Evolutionary conservation across 2,113 vertebrate genomes (phyloP), one percentile per base, ranked within the genome.

Genomic region (Zapus hudsonius): DNA sequence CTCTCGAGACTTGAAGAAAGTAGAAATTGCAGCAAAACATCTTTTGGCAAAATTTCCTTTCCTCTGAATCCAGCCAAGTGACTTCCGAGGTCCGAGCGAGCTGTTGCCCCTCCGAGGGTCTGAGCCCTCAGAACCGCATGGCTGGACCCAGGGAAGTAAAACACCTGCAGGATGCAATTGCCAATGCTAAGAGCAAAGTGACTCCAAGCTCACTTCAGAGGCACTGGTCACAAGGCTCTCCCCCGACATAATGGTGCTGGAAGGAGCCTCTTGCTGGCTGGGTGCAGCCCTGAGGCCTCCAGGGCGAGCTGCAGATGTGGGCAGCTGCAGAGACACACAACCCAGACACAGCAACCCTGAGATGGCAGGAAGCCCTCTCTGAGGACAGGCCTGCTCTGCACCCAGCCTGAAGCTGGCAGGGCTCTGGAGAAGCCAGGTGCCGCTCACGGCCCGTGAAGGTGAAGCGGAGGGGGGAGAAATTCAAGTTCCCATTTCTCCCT

Each of bases 401-500:
- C 67, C 86, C 23, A 73, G 73, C 52, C 17, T 27, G 42, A 91
- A 13, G 9, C 64, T 11, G 33, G 47, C 38, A 33, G 23, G 27
- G 70, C 84, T 93, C 38, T 0, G n/a, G 92, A 74, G n/a, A 69
- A 59, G 78, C 72, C 88, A 84, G 76, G 83, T 82, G 42, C 79
- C 36, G 55, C 66, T 33, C 70, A 31, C 59, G 29, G 40, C 72
- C 86, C 87, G 10, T 6, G 47, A 96, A 91, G 93, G 91, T 66
- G 83, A n/a, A n/a, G 16, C 16, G 52, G 92, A 84, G 47, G 57
- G 74, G 61, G 76, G 17, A 69, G 85, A 92, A 95, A 95, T 95
- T 61, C 90, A 92, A 94, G 94, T 85, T 79, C 89, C 33, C 84
- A 40, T 94, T 92, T 83, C 87, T 94, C 91, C 79, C 87, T 88